phyloP scores from a whole-genome alignment of 2,797 vertebrate species.

The Syngnathus acus region DNA sequence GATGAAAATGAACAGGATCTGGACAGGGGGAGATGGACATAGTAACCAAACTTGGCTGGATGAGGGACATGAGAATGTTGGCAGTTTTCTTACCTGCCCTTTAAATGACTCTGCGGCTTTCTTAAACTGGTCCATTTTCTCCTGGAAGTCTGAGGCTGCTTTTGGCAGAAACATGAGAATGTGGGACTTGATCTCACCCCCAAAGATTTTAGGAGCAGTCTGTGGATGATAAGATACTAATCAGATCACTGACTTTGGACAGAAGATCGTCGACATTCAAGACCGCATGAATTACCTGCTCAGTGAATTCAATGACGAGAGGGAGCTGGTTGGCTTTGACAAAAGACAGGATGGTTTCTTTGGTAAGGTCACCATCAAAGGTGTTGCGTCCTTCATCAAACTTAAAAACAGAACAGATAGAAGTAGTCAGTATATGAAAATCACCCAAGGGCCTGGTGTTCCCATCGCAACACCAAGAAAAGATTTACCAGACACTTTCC shows the following conservation, averaged over 20 bases:
- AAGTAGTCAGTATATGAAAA: constrained; percentile 41
- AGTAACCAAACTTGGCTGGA: background rate
- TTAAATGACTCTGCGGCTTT: constrained; percentile 84
- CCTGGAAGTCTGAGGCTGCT: constrained; percentile 78
- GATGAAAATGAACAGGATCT: constrained; percentile 99
- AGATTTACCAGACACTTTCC: constrained; percentile 35
- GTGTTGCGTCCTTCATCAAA: constrained; percentile 95
- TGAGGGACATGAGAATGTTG: background rate
- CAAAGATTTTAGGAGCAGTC: constrained; percentile 98
- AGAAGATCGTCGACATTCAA: too few relatives aligned
- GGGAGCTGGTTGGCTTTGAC: constrained; percentile 92
- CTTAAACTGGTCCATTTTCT: constrained; percentile 87
- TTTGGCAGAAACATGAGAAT: constrained; percentile 94
- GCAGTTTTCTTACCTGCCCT: constrained; percentile 75
- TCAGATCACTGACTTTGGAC: background rate
- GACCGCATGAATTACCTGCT: constrained; percentile 75
- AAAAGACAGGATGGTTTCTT: constrained; percentile 82
- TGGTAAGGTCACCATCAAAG: constrained; percentile 86
- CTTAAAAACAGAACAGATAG: constrained; percentile 55
- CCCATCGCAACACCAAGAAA: background rate
- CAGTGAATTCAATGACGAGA: constrained; percentile 96
- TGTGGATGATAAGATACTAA: constrained; percentile 39
- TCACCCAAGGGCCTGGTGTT: background rate
- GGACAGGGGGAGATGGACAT: constrained; percentile 5
- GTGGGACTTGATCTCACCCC: constrained; percentile 98